phyloP scores from a whole-genome alignment of 2,888 invertebrate species.

The Volucella inflata region DNA sequence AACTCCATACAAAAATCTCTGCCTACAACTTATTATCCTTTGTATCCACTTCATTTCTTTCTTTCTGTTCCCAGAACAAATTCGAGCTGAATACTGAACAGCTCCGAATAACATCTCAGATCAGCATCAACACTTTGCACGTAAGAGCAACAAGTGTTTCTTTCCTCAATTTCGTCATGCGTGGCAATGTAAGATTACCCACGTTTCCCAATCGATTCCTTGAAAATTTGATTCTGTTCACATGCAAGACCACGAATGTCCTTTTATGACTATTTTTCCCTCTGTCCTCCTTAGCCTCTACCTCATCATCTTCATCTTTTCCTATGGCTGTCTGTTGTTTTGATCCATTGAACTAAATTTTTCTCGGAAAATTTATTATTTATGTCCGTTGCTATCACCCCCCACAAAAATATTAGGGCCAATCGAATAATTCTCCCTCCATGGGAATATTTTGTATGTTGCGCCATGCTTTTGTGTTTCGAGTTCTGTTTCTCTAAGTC shows the following conservation, averaged over 20 bases:
- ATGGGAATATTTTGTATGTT: conserved; percentile 61
- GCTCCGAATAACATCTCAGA: neutral
- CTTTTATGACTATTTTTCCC: conserved; percentile 34
- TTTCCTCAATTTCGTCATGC: conserved; percentile 36
- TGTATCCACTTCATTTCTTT: conserved; percentile 2
- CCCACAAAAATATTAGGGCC: neutral
- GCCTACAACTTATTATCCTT: conserved; percentile 20
- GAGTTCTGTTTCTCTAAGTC: neutral
- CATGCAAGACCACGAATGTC: conserved; percentile 68
- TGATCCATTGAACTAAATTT: conserved; percentile 64
- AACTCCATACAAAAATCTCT: conserved; percentile 9
- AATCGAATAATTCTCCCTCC: conserved; percentile 10
- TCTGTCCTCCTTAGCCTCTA: neutral
- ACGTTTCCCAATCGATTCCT: conserved; percentile 52
- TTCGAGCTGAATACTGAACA: conserved; percentile 45
- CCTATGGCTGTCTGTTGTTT: neutral
- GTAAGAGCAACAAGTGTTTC: conserved; percentile 54
- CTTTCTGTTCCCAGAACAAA: neutral
- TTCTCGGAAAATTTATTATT: conserved; percentile 69
- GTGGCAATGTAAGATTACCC: conserved; percentile 68
- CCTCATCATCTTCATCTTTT: neutral
- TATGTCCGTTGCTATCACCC: conserved; percentile 33
- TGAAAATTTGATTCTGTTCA: conserved; percentile 59
- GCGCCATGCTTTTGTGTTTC: conserved; percentile 47
- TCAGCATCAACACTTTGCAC: neutral